Evolutionary conservation across 2,888 invertebrate genomes (phyloP).

Genomic region (Nephrocerus scutellatus): DNA sequence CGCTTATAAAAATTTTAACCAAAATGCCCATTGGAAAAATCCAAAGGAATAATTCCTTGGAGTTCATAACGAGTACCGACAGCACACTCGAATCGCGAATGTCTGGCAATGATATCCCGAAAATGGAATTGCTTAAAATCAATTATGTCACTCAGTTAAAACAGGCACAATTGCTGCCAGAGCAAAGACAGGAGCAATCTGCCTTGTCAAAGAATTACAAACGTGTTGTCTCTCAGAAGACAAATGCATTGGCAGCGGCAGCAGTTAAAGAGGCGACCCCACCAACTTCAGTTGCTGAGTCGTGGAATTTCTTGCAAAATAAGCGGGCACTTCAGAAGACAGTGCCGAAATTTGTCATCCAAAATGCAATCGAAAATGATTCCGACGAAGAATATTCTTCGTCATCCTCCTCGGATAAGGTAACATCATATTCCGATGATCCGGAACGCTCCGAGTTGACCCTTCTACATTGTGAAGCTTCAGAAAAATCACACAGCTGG

Average conservation of each 20-base stretch:
- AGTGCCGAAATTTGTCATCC: slow-evolving; percentile 19
- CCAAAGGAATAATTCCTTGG: slow-evolving; percentile 27
- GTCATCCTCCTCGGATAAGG: slow-evolving; percentile 24
- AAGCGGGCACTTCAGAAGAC: slow-evolving; percentile 20
- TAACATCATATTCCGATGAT: neutral
- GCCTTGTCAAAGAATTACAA: slow-evolving; percentile 14
- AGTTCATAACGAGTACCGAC: slow-evolving; percentile 25
- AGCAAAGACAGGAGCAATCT: neutral
- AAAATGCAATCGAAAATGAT: slow-evolving; percentile 1
- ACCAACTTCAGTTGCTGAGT: slow-evolving; percentile 34
- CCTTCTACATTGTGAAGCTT: slow-evolving; percentile 28
- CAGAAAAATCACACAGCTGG: slow-evolving; percentile 38
- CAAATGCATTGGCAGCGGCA: slow-evolving; percentile 12
- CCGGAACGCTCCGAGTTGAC: slow-evolving; percentile 23
- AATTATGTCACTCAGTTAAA: slow-evolving; percentile 45
- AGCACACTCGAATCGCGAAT: slow-evolving; percentile 39
- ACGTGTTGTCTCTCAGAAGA: slow-evolving; percentile 21
- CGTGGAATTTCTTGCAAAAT: slow-evolving; percentile 37
- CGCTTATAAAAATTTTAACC: too few species aligned
- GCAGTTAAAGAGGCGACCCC: slow-evolving; percentile 23
- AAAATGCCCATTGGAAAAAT: slow-evolving; percentile 37
- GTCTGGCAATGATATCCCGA: slow-evolving; percentile 41
- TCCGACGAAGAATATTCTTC: slow-evolving; percentile 18
- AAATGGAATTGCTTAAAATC: slow-evolving; percentile 46
- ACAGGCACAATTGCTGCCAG: slow-evolving; percentile 24